Percentiles rank a stretch among this genome's conserved stretches.
phyloP scores from a whole-genome alignment of 2,113 vertebrate genomes.

The Sebastes schlegelii region DNA sequence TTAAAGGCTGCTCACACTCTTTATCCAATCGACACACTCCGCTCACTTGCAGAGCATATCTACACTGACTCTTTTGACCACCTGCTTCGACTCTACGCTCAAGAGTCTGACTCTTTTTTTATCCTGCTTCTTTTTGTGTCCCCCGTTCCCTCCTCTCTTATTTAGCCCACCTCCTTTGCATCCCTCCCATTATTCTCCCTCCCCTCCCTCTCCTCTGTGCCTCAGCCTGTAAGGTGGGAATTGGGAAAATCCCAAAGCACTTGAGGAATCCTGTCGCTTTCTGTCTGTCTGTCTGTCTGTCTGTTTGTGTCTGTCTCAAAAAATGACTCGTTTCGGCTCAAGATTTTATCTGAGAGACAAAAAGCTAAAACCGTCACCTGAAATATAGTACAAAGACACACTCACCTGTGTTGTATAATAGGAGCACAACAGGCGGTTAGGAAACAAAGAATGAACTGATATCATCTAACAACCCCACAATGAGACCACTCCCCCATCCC shows the following conservation, averaged over 20 bases:
- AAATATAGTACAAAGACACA: constrained; percentile 7
- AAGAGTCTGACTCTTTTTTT: constrained; percentile 50
- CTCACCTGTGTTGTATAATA: constrained; percentile 33
- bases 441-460: constrained; percentile 74
- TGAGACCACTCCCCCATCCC: constrained; percentile 27
- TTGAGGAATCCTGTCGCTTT: constrained; percentile 65
- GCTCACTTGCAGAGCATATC: constrained; percentile 34
- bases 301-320: neutral
- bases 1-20: constrained; percentile 27
- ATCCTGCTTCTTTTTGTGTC: constrained; percentile 37
- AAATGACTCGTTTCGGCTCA: neutral
- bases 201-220: constrained; percentile 26
- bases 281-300: constrained; percentile 41
- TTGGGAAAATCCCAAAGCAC: constrained; percentile 64
- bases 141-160: constrained; percentile 48
- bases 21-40: constrained; percentile 35
- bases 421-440: constrained; percentile 34
- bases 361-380: constrained; percentile 8
- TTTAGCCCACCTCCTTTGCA: constrained; percentile 54
- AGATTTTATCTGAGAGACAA: neutral
- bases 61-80: constrained; percentile 45
- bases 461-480: constrained; percentile 51
- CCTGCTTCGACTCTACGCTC: constrained; percentile 59
- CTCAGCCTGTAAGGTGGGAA: constrained; percentile 63
- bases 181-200: constrained; percentile 50